These are phyloP conservation scores for Chaetura pelagica DNA, from an alignment of 2,113 vertebrate species.

Conservation along the genomic window DNA sequence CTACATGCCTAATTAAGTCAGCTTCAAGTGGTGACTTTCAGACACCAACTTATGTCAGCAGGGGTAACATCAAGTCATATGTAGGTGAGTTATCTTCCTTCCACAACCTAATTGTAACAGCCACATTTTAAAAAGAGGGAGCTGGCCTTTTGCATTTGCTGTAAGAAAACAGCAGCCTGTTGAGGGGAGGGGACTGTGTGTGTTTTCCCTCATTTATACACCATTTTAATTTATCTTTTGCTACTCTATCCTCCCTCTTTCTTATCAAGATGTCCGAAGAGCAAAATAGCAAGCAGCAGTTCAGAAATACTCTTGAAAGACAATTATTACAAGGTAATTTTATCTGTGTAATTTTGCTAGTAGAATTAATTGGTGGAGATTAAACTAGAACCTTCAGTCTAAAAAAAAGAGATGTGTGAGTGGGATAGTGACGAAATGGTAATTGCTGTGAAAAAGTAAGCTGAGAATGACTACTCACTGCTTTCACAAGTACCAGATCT, in stretches of 20 bases:
- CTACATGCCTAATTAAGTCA: not conserved
- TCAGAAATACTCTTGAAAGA: not conserved
- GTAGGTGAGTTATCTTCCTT: not conserved
- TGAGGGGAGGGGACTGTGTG: no score
- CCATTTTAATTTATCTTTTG: not conserved
- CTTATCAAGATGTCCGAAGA: not conserved
- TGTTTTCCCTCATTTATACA: not conserved
- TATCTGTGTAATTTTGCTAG: not conserved
- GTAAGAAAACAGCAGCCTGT: not conserved
- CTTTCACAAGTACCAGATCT: not conserved
- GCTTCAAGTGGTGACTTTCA: not conserved
- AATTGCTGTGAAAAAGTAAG: not conserved
- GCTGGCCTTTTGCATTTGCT: rapidly evolving
- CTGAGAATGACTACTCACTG: not conserved
- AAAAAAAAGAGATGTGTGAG: not conserved
- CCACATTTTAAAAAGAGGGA: not conserved
- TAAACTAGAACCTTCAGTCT: not conserved
- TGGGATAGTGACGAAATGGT: not conserved
- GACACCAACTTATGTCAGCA: not conserved
- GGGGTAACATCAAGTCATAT: rapidly evolving
- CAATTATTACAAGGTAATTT: not conserved
- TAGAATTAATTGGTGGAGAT: not conserved
- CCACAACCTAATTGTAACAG: not conserved
- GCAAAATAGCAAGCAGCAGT: not conserved
- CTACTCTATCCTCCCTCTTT: not conserved